Evolutionary conservation across 2,797 vertebrate species (phyloP).

Genomic region (Channa striata): DNA sequence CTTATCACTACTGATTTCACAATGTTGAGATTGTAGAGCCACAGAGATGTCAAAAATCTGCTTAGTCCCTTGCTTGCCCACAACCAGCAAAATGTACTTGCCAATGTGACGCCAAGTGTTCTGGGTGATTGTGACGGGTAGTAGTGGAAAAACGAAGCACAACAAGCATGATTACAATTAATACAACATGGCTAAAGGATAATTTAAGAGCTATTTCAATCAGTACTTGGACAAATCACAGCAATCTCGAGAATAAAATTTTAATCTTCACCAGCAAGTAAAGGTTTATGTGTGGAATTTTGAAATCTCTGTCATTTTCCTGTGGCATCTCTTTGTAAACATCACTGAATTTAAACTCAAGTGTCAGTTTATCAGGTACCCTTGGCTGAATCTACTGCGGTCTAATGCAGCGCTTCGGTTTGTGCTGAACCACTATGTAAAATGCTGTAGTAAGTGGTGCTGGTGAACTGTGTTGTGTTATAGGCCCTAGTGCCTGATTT

Average conservation of each 20-base stretch:
- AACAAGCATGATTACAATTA: constrained; percentile 16
- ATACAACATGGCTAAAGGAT: constrained; percentile 28
- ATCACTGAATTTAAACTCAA: constrained; percentile 19
- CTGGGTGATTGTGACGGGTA: constrained; percentile 27
- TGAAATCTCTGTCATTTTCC: constrained; percentile 49
- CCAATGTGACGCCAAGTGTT: constrained; percentile 41
- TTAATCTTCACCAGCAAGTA: constrained; percentile 82
- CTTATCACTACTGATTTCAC: constrained; percentile 28
- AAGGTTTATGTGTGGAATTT: constrained; percentile 63
- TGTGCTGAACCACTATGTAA: no score
- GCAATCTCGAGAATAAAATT: constrained; percentile 84
- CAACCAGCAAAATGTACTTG: constrained; percentile 44
- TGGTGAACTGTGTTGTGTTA: no score
- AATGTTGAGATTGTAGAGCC: constrained; percentile 10
- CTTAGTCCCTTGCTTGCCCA: constrained; percentile 28
- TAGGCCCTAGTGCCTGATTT: background rate
- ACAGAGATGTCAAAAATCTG: constrained; percentile 21
- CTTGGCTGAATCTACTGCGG: background rate
- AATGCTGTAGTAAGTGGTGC: background rate
- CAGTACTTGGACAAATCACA: constrained; percentile 59
- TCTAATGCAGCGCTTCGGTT: background rate
- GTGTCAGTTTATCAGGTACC: background rate
- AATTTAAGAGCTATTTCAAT: constrained; percentile 26
- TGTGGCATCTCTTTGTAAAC: constrained; percentile 37
- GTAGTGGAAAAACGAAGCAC: constrained; percentile 31